Evolutionary conservation across 1,140 invertebrate species (phyloP), one percentile per base, ranked within the genome.

Genomic region (Manduca sexta): DNA sequence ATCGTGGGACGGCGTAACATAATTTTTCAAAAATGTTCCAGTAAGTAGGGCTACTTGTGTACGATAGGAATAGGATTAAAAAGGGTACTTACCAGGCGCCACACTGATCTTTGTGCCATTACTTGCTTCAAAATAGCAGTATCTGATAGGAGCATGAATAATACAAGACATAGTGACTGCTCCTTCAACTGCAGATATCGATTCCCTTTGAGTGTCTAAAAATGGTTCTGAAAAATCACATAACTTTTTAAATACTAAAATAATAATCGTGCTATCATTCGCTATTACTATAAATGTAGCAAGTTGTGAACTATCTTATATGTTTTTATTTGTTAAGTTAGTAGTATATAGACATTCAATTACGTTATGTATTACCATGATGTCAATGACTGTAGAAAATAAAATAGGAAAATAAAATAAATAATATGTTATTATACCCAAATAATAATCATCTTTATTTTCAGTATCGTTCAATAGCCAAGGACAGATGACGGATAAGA

Each of bases 111-210:
- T 44, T 3, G 74, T 72, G 50, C 77, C 77, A 46, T 84, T 84
- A 2, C 48, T 43, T 1, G 65, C 48, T 34, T 77, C 64, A 58
- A 81, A 80, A 62, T 84, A 84, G 53, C 80, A 84, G 57, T 84
- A 84, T 1, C 65, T 46, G 26, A 84, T 68, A 1, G 63, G 21
- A 4, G 74, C 48, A 15, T 66, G 63, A 1, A 80, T 55, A 1
- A 63, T 64, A 52, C 80, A 84, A 1, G 63, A 64, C 64, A 83
- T 64, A 4, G 66, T 59, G 1, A 67, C 57, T 2, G 70, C 64
- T 1, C 57, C 67, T 1, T 43, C 67, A 1, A 60, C 16, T 14
- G 39, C 35, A n/a, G 6, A 31, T 1, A 71, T 33, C 1, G 8
- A 13, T n/a, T 17, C 12, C 3, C 34, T 56, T 1, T 60, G 52